Conservation (phyloP, 2,888 invertebrate species). For the Cheilosia variabilis region DNA sequence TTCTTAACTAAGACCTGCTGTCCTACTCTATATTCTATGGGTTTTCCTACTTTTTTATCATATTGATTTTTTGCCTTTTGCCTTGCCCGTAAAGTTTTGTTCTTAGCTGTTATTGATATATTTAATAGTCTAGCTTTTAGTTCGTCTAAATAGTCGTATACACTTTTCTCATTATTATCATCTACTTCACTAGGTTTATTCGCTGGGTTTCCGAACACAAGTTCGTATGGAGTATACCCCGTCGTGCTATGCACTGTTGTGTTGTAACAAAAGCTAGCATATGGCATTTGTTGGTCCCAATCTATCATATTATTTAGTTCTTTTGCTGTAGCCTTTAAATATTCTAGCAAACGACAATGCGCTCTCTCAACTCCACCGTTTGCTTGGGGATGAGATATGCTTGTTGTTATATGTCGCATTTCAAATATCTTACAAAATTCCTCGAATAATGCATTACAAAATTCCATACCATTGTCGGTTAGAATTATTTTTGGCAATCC, state of each 20-base stretch:
- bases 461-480: constrained; percentile 29
- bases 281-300: constrained; percentile 36
- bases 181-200: constrained; percentile 27
- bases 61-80: constrained; percentile 33
- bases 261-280: constrained; percentile 42
- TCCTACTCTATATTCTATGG: constrained; percentile 32
- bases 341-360: constrained; percentile 41
- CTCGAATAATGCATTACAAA: constrained; percentile 21
- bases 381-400: constrained; percentile 42
- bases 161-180: constrained; percentile 2
- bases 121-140: constrained; percentile 32
- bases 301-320: constrained; percentile 23
- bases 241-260: constrained; percentile 31
- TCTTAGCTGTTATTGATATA: constrained; percentile 18
- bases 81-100: constrained; percentile 19
- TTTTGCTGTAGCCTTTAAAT: constrained; percentile 40
- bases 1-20: constrained; percentile 43
- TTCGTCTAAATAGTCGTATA: constrained; percentile 37
- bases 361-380: constrained; percentile 33
- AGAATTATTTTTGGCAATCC: constrained; percentile 12
- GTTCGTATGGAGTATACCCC: constrained; percentile 40
- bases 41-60: constrained; percentile 39
- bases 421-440: constrained; percentile 20
- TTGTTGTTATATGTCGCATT: constrained; percentile 37
- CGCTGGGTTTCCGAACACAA: constrained; percentile 11